Base-by-base conservation (phyloP, 2,888 invertebrate genomes). In the Hirtodrosophila trivittata region DNA sequence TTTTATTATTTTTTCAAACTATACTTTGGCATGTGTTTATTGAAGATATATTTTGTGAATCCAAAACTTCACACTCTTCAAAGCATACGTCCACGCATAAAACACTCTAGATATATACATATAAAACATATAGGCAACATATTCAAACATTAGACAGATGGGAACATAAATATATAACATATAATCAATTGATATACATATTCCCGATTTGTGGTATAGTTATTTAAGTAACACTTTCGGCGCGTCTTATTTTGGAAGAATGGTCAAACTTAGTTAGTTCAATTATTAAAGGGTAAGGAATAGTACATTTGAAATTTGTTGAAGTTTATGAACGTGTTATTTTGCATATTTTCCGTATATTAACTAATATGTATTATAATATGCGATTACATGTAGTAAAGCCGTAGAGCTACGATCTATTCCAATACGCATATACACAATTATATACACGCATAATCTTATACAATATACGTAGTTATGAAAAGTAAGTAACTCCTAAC, bases 401-500 rank as follows among this genome's bases (percentile, higher is more conserved):
- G 28, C 28, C 9, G 7, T 28, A 7, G 28, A n/a, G 28, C 28
- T 8, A 9, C 28, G 5, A 28, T 28, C 2, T 21, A 21, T 3
- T 21, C 18, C 18, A 21, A 21, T 21, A 21, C 5, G 18, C 2
- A 21, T 5, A 21, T 21, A 21, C 2, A 21, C 5, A 28, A 3
- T 37, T 3, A 37, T 21, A 37, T 37, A 37, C 6, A n/a, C n/a
- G n/a, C n/a, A n/a, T n/a, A n/a, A n/a, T n/a, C n/a, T 12, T 42
- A 18, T 33, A 62, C 43, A 52, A 42, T 32, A 46, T 35, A 33
- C 38, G 50, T 66, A 73, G 64, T 21, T 58, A 38, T 38, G 39
- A 39, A 62, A 75, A 66, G 69, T 72, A 74, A 74, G 72, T 74
- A 59, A 25, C n/a, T n/a, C n/a, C n/a, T n/a, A n/a, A n/a, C n/a